Conservation (phyloP, 2,888 invertebrate genomes). For the Mamestra brassicae region DNA sequence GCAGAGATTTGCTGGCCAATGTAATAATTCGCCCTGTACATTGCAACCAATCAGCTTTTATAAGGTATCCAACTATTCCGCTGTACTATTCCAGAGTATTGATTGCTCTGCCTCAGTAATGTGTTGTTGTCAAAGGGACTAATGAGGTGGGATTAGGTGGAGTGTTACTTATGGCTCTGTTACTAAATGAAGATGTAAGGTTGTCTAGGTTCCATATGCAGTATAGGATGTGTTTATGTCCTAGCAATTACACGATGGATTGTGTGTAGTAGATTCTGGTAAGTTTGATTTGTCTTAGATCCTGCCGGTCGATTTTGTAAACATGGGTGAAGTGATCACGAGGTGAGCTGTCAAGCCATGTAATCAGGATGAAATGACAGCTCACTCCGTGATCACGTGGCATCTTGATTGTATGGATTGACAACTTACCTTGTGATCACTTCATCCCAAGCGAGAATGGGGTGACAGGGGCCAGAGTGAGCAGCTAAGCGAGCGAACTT, state of each 20-base stretch:
- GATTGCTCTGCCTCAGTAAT: conserved; percentile 13
- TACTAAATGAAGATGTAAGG: conserved; percentile 25
- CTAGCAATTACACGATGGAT: neutral
- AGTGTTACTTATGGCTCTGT: conserved; percentile 9
- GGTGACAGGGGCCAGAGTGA: no score
- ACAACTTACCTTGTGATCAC: no score
- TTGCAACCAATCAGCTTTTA: neutral
- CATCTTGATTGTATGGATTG: no score
- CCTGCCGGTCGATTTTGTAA: no score
- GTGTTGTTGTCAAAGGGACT: conserved; percentile 33
- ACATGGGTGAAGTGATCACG: no score
- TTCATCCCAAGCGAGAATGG: no score
- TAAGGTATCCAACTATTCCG: neutral
- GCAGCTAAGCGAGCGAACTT: no score
- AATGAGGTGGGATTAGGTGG: conserved; percentile 33
- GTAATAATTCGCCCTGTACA: no score
- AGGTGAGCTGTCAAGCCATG: no score
- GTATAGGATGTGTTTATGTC: neutral
- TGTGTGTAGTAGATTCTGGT: neutral
- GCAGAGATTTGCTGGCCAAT: no score
- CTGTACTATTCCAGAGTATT: conserved; percentile 5
- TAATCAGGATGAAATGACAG: no score
- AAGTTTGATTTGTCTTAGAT: neutral
- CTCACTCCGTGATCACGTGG: no score
- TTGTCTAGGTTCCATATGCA: neutral